Percentiles rank a stretch among this genome's conserved stretches.
phyloP scores from a whole-genome alignment of 2,797 vertebrate genomes.

The Sebastes variabilis region DNA sequence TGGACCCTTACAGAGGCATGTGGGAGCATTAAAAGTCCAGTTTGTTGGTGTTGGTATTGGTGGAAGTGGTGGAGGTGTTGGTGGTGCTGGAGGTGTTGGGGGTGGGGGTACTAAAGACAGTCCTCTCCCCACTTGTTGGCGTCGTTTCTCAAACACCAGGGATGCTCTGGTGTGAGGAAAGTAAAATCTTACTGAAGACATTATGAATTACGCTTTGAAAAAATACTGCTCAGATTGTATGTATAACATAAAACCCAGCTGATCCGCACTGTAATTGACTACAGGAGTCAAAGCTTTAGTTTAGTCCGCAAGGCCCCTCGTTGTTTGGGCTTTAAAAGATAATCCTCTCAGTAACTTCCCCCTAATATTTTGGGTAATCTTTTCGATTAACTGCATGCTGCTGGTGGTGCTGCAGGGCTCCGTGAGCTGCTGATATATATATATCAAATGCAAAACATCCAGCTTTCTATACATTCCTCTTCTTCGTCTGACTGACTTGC shows the following conservation, averaged over 20 bases:
- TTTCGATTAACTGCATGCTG: constrained; percentile 2
- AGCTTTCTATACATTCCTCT: constrained; percentile 35
- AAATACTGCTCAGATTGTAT: constrained; percentile 38
- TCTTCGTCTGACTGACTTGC: constrained; percentile 48
- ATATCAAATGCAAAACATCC: constrained; percentile 7
- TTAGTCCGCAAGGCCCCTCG: constrained; percentile 28
- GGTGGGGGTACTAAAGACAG: constrained; percentile 26
- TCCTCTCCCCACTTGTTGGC: constrained; percentile 47
- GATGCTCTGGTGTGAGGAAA: constrained; percentile 49
- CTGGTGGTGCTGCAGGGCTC: constrained; percentile 14
- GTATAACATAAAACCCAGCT: constrained; percentile 64
- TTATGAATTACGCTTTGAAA: constrained; percentile 10
- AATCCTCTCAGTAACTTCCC: constrained; percentile 52
- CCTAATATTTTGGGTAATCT: constrained; percentile 48
- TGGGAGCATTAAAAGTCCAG: constrained; percentile 25
- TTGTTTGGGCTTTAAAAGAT: constrained; percentile 34
- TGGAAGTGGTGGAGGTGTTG: neutral
- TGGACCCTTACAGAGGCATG: constrained; percentile 50
- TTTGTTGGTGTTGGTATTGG: neutral
- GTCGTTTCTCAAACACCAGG: constrained; percentile 42
- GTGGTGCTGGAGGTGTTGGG: no score
- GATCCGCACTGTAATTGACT: constrained; percentile 33
- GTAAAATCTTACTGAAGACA: neutral
- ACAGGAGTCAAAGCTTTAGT: constrained; percentile 54
- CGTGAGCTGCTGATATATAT: neutral